Percentiles rank a stretch among this genome's conserved stretches.
Evolutionary conservation across 2,888 invertebrate species (phyloP).

Genomic region (Himalopsyche anomala): DNA sequence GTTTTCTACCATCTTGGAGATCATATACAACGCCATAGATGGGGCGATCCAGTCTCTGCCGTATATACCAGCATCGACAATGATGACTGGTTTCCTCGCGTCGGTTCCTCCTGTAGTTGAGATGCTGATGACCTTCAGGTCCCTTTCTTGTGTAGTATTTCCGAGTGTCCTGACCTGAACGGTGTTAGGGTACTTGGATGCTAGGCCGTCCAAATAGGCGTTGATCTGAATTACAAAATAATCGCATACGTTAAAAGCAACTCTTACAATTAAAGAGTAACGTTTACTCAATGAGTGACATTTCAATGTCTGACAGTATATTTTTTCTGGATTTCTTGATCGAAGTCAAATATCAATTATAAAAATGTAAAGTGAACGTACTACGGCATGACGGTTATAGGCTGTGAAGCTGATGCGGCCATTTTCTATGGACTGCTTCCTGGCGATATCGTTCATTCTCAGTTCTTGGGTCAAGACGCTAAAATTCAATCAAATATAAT

Average conservation of each 20-base stretch:
- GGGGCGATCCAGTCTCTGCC: slow-evolving; percentile 86
- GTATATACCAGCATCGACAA: slow-evolving; percentile 80
- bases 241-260: not conserved
- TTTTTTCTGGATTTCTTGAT: too few species aligned
- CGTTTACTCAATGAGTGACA: too few species aligned
- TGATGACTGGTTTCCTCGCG: slow-evolving; percentile 75
- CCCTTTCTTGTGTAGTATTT: slow-evolving; percentile 76
- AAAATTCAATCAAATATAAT: slow-evolving; percentile 61
- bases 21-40: slow-evolving; percentile 80
- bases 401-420: slow-evolving; percentile 70
- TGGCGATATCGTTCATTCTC: slow-evolving; percentile 68
- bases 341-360: too few species aligned
- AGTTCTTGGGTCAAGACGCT: slow-evolving; percentile 72
- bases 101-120: slow-evolving; percentile 75
- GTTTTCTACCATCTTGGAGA: slow-evolving; percentile 80
- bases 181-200: slow-evolving; percentile 72
- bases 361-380: slow-evolving; percentile 61
- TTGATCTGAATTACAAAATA: slow-evolving; percentile 72
- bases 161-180: slow-evolving; percentile 77
- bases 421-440: slow-evolving; percentile 67
- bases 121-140: slow-evolving; percentile 78
- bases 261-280: too few species aligned
- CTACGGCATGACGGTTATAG: slow-evolving; percentile 71
- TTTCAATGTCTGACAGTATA: too few species aligned
- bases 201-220: slow-evolving; percentile 72